Evolutionary conservation across 2,113 vertebrate genomes (phyloP).

Genomic region (Bujurquina vittata): DNA sequence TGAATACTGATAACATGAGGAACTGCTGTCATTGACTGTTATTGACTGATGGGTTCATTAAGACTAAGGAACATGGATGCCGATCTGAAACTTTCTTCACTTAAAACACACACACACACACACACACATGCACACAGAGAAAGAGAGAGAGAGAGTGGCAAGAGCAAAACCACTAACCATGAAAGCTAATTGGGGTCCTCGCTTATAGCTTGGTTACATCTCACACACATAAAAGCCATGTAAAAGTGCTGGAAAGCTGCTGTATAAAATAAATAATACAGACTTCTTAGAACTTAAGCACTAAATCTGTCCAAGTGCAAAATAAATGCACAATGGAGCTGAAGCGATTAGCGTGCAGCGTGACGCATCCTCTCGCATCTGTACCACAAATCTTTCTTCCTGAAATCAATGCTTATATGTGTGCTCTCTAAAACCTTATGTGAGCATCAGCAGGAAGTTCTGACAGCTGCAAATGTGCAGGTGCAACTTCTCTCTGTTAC

Average conservation of each 20-base stretch:
- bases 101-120: not conserved
- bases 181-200: not conserved
- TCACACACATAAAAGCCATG: not conserved
- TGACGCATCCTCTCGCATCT: not conserved
- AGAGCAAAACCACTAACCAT: not conserved
- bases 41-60: conserved; percentile 79
- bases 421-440: not conserved
- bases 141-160: not conserved
- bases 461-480: conserved; percentile 55
- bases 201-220: not conserved
- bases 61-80: conserved; percentile 13
- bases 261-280: conserved; percentile 31
- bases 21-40: conserved; percentile 75
- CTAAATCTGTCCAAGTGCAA: conserved; percentile 7
- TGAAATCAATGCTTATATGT: not conserved
- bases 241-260: not conserved
- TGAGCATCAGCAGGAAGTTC: conserved; percentile 44
- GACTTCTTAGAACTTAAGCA: not conserved
- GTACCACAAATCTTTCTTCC: not conserved
- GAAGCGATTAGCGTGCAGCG: conserved; percentile 4
- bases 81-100: conserved; percentile 34
- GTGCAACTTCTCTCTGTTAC: conserved; percentile 45
- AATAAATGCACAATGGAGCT: not conserved
- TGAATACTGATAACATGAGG: conserved; percentile 71
- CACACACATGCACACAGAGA: not conserved